phyloP scores from a whole-genome alignment of 2,888 invertebrate genomes.

The Drosophila nr. fundita region DNA sequence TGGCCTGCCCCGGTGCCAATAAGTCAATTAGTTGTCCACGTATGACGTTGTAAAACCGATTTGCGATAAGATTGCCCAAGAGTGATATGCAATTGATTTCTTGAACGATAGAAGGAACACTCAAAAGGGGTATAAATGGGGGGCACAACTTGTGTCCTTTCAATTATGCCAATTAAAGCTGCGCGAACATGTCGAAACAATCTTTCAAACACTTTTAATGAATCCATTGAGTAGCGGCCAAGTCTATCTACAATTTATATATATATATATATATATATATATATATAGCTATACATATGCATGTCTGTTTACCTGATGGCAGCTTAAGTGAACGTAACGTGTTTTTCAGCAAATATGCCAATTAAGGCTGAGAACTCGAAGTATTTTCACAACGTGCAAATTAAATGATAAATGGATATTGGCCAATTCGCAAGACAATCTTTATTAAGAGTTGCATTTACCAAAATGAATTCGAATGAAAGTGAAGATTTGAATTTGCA shows the following conservation, averaged over 20 bases:
- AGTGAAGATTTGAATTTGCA: not conserved
- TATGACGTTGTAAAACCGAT: constrained; percentile 40
- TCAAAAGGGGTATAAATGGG: constrained; percentile 13
- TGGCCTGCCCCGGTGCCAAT: constrained; percentile 36
- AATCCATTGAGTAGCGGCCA: constrained; percentile 21
- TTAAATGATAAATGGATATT: constrained; percentile 27
- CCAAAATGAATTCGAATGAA: not conserved
- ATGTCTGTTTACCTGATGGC: not conserved
- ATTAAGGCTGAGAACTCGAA: constrained; percentile 15
- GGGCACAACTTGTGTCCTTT: constrained; percentile 49
- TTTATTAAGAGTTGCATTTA: constrained; percentile 11
- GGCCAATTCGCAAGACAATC: constrained; percentile 10
- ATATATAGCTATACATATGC: not conserved
- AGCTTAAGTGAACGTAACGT: constrained; percentile 24
- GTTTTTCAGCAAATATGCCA: constrained; percentile 35
- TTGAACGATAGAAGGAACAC: constrained; percentile 30
- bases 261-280: not conserved
- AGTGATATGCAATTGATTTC: constrained; percentile 64
- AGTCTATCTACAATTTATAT: not conserved
- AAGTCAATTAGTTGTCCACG: constrained; percentile 68
- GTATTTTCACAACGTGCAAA: constrained; percentile 1
- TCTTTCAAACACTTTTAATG: constrained; percentile 24
- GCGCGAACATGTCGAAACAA: constrained; percentile 26
- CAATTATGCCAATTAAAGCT: constrained; percentile 57
- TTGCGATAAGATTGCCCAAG: constrained; percentile 61